Evolutionary conservation across 2,113 vertebrate species (phyloP), one percentile per base, ranked within the genome.

Genomic region (Micromys minutus): DNA sequence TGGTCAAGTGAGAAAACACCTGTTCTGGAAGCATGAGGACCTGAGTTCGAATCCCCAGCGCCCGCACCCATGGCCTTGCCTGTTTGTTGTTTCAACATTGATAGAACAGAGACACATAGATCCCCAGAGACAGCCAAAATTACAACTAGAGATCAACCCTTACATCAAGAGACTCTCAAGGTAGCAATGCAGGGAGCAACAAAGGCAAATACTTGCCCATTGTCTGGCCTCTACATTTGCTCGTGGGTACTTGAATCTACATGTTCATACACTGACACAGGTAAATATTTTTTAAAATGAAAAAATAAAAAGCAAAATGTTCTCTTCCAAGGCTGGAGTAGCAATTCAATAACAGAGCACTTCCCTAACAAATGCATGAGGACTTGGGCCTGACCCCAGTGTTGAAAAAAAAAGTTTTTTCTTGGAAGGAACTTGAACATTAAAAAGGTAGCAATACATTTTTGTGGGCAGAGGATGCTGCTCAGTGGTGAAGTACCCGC

Each of bases 271-370:
- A 45, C 7, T 31, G 29, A 42, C 7, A 19, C 7, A 61, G 39
- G 59, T 26, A 87, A 42, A 85, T 91, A 47, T 24, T 77, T 36
- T 77, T 29, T n/a, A 17, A 50, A 59, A 71, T 22, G n/a, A 71
- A 17, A 5, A 89, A 57, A 57, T 65, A 93, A 75, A 90, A 92
- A 90, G 13, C 80, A 89, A 95, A 95, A 80, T 57, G 36, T 65
- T 77, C 45, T 39, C 17, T 75, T 88, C n/a, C n/a, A 7, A 42
- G 29, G n/a, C n/a, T 45, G 52, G 39, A 15, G 71, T 59, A 31
- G 24, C 45, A 89, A 47, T 24, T 87, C 36, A 55, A 12, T 75
- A 17, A 12, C 31, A 74, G 5, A 31, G 36, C n/a, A 31, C 17
- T 57, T 57, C 21, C 22, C 67, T 72, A 42, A 26, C 19, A n/a